Percentiles rank a stretch among this genome's conserved stretches.
Evolutionary conservation across 1,140 invertebrate species (phyloP).

Genomic region (Drosophila athabasca): DNA sequence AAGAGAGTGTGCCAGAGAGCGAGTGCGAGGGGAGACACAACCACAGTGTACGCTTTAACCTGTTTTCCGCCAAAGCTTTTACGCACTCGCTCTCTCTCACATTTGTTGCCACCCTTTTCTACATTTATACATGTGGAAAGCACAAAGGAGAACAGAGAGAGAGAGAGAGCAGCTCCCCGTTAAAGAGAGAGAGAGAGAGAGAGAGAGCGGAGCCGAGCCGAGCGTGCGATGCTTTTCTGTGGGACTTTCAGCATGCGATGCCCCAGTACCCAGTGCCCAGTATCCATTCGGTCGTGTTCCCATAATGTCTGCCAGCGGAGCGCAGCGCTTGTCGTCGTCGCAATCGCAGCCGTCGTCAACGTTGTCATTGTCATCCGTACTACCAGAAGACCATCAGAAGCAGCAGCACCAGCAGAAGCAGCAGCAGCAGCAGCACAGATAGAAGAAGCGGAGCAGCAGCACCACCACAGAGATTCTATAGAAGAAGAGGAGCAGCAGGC

Average conservation of each 20-base stretch:
- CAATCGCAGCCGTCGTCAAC: slow-evolving; percentile 75
- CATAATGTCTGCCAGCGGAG: slow-evolving; percentile 83
- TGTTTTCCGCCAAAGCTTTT: slow-evolving; percentile 76
- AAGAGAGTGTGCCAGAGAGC: slow-evolving; percentile 11
- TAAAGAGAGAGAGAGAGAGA: slow-evolving; percentile 8
- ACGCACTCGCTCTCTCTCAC: slow-evolving; percentile 55
- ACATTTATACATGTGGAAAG: slow-evolving; percentile 14
- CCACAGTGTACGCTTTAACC: slow-evolving; percentile 68
- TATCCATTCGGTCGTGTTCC: slow-evolving; percentile 83
- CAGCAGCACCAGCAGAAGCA: slow-evolving; percentile 33
- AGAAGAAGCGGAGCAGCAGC: slow-evolving; percentile 50
- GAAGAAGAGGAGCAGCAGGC: slow-evolving; percentile 44
- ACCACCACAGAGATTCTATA: no score
- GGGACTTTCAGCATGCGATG: slow-evolving; percentile 57
- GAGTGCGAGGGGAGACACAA: slow-evolving; percentile 34
- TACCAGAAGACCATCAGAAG: slow-evolving; percentile 45
- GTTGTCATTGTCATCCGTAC: slow-evolving; percentile 77
- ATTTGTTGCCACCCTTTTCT: slow-evolving; percentile 67
- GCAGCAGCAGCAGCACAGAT: slow-evolving; percentile 38
- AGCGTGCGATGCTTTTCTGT: slow-evolving; percentile 39
- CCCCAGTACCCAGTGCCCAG: slow-evolving; percentile 57
- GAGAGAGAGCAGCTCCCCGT: slow-evolving; percentile 13
- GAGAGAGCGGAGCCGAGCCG: no score
- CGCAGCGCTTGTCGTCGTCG: slow-evolving; percentile 69
- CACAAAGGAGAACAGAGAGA: slow-evolving; percentile 36